A percentile compares a stretch with the other conserved stretches of the same genome.
phyloP scores from a whole-genome alignment of 1,140 invertebrate species.

The Drosophila hydei region DNA sequence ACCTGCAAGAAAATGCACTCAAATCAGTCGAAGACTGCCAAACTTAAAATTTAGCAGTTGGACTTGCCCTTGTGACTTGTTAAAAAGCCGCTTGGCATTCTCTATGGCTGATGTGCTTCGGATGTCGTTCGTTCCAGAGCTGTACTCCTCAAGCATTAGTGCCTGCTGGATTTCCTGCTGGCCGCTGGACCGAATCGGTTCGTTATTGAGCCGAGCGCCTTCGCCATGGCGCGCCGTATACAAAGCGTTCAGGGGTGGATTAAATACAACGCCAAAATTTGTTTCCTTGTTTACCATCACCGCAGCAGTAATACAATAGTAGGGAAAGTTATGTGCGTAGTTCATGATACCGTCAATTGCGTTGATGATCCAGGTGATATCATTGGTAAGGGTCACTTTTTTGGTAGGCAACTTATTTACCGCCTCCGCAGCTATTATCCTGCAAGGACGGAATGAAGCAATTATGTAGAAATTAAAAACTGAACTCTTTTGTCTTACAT shows the following conservation, averaged over 20 bases:
- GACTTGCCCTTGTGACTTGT: constrained; percentile 91
- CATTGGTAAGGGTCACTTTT: constrained; percentile 89
- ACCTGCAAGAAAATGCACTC: constrained; percentile 83
- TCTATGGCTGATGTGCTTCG: constrained; percentile 88
- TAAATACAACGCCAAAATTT: constrained; percentile 93
- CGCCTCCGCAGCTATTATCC: constrained; percentile 98
- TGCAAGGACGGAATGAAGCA: constrained; percentile 73
- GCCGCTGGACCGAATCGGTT: constrained; percentile 26
- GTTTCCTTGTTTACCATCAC: constrained; percentile 88
- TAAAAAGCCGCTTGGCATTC: constrained; percentile 89
- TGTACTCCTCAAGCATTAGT: constrained; percentile 57
- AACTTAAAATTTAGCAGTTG: not conserved
- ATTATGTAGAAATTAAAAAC: not conserved
- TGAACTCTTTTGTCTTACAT: constrained; percentile 32
- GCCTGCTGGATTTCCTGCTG: constrained; percentile 30
- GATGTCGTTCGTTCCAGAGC: constrained; percentile 87
- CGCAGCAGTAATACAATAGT: constrained; percentile 92
- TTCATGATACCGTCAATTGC: constrained; percentile 95
- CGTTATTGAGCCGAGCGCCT: constrained; percentile 50
- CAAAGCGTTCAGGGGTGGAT: constrained; percentile 91
- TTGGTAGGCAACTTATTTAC: constrained; percentile 84
- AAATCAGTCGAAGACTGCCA: not conserved
- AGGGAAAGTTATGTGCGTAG: constrained; percentile 93
- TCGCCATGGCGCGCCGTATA: constrained; percentile 44
- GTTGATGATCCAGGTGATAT: constrained; percentile 98